Conservation (phyloP, 2,888 invertebrate genomes). For the Cheilosia impressa region DNA sequence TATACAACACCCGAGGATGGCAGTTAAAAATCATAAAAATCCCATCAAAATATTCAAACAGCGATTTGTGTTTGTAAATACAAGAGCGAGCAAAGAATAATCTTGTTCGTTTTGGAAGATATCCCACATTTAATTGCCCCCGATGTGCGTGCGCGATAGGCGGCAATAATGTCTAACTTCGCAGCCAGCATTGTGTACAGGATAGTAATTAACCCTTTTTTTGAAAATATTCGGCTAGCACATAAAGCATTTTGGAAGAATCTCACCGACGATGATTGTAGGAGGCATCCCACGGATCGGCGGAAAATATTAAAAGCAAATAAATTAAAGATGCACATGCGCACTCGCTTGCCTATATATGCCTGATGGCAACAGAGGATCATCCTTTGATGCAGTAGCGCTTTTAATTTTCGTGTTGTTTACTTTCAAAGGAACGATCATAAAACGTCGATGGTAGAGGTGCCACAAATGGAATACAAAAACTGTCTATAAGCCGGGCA, state of each 20-base stretch:
- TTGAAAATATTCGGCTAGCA: not conserved
- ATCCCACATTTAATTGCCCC: constrained; percentile 68
- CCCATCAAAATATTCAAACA: constrained; percentile 67
- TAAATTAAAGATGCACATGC: constrained; percentile 70
- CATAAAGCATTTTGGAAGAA: not conserved
- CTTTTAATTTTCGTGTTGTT: constrained; percentile 45
- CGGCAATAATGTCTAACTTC: constrained; percentile 55
- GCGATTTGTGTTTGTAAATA: constrained; percentile 50
- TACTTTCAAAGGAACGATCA: constrained; percentile 47
- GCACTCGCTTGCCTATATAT: constrained; percentile 33
- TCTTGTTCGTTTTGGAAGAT: constrained; percentile 16
- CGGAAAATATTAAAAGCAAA: constrained; percentile 74
- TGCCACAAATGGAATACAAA: constrained; percentile 73
- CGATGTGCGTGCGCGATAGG: constrained; percentile 70
- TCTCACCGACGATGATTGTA: constrained; percentile 24
- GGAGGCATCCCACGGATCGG: constrained; percentile 53
- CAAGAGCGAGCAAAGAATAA: constrained; percentile 34
- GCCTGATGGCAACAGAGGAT: not conserved
- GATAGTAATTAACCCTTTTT: constrained; percentile 63
- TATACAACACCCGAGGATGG: constrained; percentile 44
- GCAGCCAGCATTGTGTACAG: constrained; percentile 58
- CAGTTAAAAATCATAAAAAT: constrained; percentile 73
- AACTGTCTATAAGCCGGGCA: constrained; percentile 16
- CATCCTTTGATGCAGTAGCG: constrained; percentile 68
- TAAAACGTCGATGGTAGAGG: constrained; percentile 55